Base-by-base conservation (phyloP, 2,113 vertebrate genomes). In the Tychaedon coryphoeus region DNA sequence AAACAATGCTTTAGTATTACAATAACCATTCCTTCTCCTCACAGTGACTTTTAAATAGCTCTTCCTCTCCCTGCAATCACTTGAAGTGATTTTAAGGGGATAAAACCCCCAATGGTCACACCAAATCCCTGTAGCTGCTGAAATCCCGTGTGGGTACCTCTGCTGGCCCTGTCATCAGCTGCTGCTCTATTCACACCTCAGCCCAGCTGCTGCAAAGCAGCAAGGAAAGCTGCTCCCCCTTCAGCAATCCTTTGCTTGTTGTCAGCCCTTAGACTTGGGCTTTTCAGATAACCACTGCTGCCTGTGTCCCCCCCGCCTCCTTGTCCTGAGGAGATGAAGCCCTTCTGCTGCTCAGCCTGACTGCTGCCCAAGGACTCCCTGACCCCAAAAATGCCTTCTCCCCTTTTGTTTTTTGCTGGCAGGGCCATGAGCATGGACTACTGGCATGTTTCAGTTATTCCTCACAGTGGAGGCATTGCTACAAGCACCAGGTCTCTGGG, bases 91-190 rank as follows among this genome's bases (percentile, higher is more conserved):
- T 89, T 25, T 34, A 74, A 83, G 26, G 10, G 38, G 12, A n/a
- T 24, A 26, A 57, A 77, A 48, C 24, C 19, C 56, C 38, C 34
- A 40, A 26, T 5, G 19, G 14, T 20, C 2, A 2, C 17, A 47
- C 18, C 25, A 38, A 6, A 22, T 66, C 15, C 10, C 45, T 8
- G 3, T 6, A 10, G n/a, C 43, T 45, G 64, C 64, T 0, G 0
- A 76, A 90, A 65, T 83, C 45, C 71, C 13, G 0, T 0, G 4
- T 0, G 3, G 23, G 8, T 62, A 8, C 14, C 47, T 77, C 51
- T 84, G 33, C 69, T 25, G n/a, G 65, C 47, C 25, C 51, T 81
- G 67, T 17, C 22, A 2, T 7, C 57, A 67, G 47, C 66, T 45
- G 79, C 60, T 62, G 61, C 72, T 43, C 33, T 22, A 34, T 31